Percentiles rank a stretch among this genome's conserved stretches.
These are phyloP conservation scores for Erpornis zantholeuca DNA, from an alignment of 2,113 vertebrate genomes.

Conservation along the genomic window DNA sequence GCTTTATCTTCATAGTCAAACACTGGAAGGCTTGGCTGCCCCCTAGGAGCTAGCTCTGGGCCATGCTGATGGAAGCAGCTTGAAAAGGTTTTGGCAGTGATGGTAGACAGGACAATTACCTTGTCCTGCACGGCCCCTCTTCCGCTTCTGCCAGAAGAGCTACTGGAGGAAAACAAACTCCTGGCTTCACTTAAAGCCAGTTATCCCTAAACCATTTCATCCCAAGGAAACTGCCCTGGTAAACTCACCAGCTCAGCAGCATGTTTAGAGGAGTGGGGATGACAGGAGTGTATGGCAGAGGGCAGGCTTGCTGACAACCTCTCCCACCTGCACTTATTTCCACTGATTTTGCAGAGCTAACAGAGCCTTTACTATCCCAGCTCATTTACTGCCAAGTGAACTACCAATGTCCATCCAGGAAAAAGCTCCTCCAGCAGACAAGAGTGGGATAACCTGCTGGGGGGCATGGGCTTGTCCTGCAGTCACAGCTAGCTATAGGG, in stretches of 20 bases:
- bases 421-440: background rate
- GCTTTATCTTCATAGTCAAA: background rate
- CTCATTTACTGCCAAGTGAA: background rate
- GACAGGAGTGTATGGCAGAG: rapidly evolving
- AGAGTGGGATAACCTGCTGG: background rate
- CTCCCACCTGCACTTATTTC: background rate
- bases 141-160: background rate
- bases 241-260: background rate
- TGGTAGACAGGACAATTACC: background rate
- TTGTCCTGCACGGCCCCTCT: background rate
- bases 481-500: background rate
- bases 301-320: background rate
- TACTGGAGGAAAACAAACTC: background rate
- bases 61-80: background rate
- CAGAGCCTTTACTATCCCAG: background rate
- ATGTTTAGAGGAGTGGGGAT: rapidly evolving
- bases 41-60: background rate
- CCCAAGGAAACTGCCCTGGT: background rate
- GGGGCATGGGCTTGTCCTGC: background rate
- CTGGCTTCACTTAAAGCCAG: background rate
- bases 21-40: background rate
- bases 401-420: background rate
- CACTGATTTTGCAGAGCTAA: background rate
- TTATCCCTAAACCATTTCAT: background rate
- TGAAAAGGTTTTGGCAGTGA: background rate